Conservation (phyloP, 2,888 invertebrate genomes). For the Melitaea athalia region DNA sequence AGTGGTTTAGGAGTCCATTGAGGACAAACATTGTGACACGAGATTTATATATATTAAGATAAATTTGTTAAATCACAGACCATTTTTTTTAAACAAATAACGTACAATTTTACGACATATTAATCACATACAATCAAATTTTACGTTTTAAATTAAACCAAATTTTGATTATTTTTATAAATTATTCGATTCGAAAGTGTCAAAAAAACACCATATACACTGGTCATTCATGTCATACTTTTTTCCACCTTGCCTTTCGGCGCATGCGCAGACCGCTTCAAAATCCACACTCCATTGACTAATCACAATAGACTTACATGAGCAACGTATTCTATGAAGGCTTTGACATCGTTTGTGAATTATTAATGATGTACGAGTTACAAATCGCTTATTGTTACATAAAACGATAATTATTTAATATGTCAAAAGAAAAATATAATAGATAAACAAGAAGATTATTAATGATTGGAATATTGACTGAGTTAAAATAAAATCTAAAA, state of each 20-base stretch:
- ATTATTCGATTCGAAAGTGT: not conserved
- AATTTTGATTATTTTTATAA: not conserved
- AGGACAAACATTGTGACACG: no score
- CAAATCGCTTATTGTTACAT: slow-evolving; percentile 16
- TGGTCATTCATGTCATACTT: slow-evolving; percentile 69
- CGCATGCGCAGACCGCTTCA: slow-evolving; percentile 56
- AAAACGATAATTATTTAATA: slow-evolving; percentile 12
- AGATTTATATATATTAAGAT: no score
- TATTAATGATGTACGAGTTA: slow-evolving; percentile 49
- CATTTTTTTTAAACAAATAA: no score
- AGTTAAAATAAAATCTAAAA: not conserved
- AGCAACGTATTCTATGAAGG: slow-evolving; percentile 46
- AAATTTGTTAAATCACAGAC: no score
- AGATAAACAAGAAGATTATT: slow-evolving; percentile 4
- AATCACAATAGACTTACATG: slow-evolving; percentile 61
- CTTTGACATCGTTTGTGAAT: slow-evolving; percentile 44
- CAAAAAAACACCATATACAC: slow-evolving; percentile 53
- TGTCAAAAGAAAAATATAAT: slow-evolving; percentile 18
- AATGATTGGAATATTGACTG: slow-evolving; percentile 3
- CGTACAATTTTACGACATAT: no score
- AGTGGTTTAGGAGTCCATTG: no score
- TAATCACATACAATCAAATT: no score
- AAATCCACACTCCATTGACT: slow-evolving; percentile 52
- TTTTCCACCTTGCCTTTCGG: slow-evolving; percentile 64
- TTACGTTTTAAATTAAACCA: not conserved